Base-by-base conservation (phyloP, 2,113 vertebrate species). In the Ellobius talpinus region DNA sequence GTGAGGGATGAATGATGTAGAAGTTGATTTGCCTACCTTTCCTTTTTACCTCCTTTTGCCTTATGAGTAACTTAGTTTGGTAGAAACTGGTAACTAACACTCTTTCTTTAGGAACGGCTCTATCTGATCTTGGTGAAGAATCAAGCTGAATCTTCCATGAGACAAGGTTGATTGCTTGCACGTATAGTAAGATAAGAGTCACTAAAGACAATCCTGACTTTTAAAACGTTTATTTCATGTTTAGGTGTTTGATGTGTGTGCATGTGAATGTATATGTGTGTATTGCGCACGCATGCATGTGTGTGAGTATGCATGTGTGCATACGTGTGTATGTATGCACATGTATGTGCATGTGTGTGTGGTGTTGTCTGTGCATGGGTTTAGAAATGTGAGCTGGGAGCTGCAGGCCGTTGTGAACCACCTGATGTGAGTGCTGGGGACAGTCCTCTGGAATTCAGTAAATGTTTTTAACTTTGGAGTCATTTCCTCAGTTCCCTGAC, bases 21-120 rank as follows among this genome's bases (percentile, higher is more conserved):
- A 90, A 55, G 24, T 36, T 91, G 21, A 70, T 72, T 77, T 74
- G 55, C 7, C 14, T 11, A 19, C 42, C 42, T 93, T 96, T 91
- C 0, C 65, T 12, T 94, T 63, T 16, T 58, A 76, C 0, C 70
- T 23, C n/a, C 14, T 94, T 95, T 66, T 26, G 33, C 85, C 81
- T 91, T 74, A 74, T 45, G 29, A 89, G 55, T 63, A 91, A 52
- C 19, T n/a, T 93, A 68, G 76, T 79, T 96, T 73, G 63, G 42
- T 50, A 29, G 58, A 96, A 95, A 90, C n/a, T 13, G 36, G 63
- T 61, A 82, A 24, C 3, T 77, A 39, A n/a, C 26, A 6, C 63
- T 68, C 86, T 52, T 6, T 58, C 33, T 58, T 87, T 77, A 63
- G 24, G 24, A 77, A 87, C 39, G 16, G 42, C 26, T 94, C 14